Conservation (phyloP, 2,113 vertebrate species). For the Eleginops maclovinus region DNA sequence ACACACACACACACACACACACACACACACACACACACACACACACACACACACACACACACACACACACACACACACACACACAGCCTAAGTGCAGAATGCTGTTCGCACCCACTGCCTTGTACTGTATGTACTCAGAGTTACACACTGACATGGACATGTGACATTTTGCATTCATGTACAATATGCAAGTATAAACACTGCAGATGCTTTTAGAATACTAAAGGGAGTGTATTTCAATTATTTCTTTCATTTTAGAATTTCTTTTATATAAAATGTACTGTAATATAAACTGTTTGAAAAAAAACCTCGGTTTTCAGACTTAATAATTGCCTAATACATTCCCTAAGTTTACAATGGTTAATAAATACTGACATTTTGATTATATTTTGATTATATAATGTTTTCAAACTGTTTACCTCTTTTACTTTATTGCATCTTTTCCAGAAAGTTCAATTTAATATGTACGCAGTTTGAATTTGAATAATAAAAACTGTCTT, state of each 20-base stretch:
- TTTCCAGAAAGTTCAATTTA: not conserved
- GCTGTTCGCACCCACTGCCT: constrained; percentile 31
- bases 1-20: no score
- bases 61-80: no score
- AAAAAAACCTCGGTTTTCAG: no score
- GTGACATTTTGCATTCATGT: not conserved
- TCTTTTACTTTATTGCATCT: not conserved
- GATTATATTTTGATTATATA: no score
- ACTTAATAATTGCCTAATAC: no score
- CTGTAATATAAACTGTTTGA: no score
- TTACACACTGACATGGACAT: constrained; percentile 7
- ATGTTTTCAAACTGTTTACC: no score
- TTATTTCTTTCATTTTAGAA: no score
- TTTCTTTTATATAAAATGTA: no score
- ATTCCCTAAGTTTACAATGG: not conserved
- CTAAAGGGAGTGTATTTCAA: not conserved
- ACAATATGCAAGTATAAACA: not conserved
- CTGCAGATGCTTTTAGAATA: not conserved
- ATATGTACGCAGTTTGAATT: not conserved
- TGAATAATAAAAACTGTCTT: not conserved
- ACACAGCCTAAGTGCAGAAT: constrained; percentile 50
- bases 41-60: constrained; percentile 14
- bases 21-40: no score
- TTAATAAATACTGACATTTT: not conserved
- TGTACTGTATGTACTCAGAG: constrained; percentile 3